Evolutionary conservation across 1,140 invertebrate genomes (phyloP), one percentile per base, ranked within the genome.

Genomic region (Pseudomyrmex concolor): DNA sequence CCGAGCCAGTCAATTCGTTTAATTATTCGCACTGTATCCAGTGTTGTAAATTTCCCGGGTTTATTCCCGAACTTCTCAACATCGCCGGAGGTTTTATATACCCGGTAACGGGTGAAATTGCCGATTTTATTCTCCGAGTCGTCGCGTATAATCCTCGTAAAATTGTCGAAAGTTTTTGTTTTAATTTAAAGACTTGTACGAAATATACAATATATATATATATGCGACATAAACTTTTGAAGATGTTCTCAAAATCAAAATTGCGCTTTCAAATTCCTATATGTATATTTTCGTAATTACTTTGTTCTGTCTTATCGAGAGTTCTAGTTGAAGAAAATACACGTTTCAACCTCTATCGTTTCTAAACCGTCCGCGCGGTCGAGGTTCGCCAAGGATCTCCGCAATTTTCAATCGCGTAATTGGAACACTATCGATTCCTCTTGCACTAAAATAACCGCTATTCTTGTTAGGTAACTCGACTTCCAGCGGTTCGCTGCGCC

Each of bases 1-100:
- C 43, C 25, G 59, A 19, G 15, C 43, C 10, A 66, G 45, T 51
- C 70, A n/a, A 83, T 87, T 72, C 72, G 50, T 84, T 88, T 87
- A 80, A 87, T 88, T 84, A 80, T 74, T 84, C 67, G 57, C 19
- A 4, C 13, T 84, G 34, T 13, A 17, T 34, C 60, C 22, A 43
- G 3, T 48, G 19, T 66, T 78, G 51, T 25, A 81, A 81, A 85
- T 72, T 64, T 50, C 43, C 54, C 1, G 19, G 59, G 10, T 74
- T 85, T 73, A 72, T 68, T 85, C 19, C 0, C 22, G 4, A 67
- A 86, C 66, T 66, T 84, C 22, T 76, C 70, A 34, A 4, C 13
- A 82, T 66, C 51, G 15, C 15, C 34, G 34, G 22, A 2, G 22
- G 17, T 85, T 84, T 77, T 57, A 22, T 68, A 72, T 7, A 34